Conservation (phyloP, 2,888 invertebrate genomes). For the Cephus rjabovi region DNA sequence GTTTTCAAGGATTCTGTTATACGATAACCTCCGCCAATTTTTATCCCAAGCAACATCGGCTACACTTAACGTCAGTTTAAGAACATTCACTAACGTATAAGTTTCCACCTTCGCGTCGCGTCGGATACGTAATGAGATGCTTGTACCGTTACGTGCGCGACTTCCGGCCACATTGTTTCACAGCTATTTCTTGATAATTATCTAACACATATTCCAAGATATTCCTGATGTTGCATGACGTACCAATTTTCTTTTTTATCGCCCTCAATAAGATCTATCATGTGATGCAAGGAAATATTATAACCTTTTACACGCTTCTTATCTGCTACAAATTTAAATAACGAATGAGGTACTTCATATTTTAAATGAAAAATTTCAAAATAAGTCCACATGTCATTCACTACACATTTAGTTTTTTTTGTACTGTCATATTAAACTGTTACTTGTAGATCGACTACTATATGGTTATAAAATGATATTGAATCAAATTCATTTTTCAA, state of each 20-base stretch:
- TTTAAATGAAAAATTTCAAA: no score
- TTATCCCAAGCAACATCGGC: background rate
- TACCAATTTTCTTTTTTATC: slow-evolving; percentile 11
- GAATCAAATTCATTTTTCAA: no score
- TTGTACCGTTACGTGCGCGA: slow-evolving; percentile 2
- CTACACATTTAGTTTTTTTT: no score
- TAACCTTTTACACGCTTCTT: background rate
- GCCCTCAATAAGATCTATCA: background rate
- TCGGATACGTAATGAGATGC: background rate
- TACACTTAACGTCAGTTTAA: background rate
- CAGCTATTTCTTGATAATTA: background rate
- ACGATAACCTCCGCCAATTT: background rate
- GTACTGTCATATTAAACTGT: no score
- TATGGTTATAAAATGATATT: no score
- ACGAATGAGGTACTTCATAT: background rate
- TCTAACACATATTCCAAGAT: background rate
- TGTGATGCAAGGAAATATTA: background rate
- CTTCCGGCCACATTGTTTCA: slow-evolving; percentile 6
- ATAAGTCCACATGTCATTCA: no score
- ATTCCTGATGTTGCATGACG: slow-evolving; percentile 1
- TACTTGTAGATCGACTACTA: no score
- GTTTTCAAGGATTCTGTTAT: background rate
- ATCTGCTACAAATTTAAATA: background rate
- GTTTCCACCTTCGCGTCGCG: background rate
- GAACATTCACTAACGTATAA: background rate